Base-by-base conservation (phyloP, 2,797 vertebrate genomes). In the Sciaenops ocellatus region DNA sequence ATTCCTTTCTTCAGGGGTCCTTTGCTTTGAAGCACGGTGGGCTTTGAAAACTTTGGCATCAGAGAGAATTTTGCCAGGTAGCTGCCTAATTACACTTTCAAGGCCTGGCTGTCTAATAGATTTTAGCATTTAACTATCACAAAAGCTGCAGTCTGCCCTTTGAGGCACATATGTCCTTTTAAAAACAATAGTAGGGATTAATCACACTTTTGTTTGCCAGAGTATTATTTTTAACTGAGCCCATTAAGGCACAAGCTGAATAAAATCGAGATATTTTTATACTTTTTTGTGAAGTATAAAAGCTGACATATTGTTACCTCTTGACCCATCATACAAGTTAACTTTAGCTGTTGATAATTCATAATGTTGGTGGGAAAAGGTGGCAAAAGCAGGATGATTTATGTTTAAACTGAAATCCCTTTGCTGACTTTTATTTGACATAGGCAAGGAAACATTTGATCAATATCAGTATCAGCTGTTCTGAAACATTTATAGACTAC, bases 11-110 rank as follows among this genome's bases (percentile, higher is more conserved):
- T 89, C 69, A 69, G 77, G 78, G 79, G 76, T 69, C 70, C 67
- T 89, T 80, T 82, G 66, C 86, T 89, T 89, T 83, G 82, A 90
- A 91, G 87, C 83, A 77, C 52, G 63, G 73, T 69, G 82, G 64
- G 76, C 86, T 93, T 92, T 92, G 83, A 92, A 91, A 92, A 88
- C 64, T 48, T 79, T 60, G 73, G 64, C 83, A 90, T 93, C 84
- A 86, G 85, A 94, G 81, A 79, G 75, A 75, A 82, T 89, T 88
- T 85, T 89, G 69, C 88, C 85, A 93, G 89, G 91, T 85, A 92
- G 82, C 74, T 79, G 61, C 83, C 75, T 93, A 92, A 94, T 94
- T 90, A 90, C 81, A 78, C 82, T 87, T 92, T 77, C 83, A 85
- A 90, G 85, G 82, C 71, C 68, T 61, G 69, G 51, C 77, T 85